These are phyloP conservation scores for Phainopepla nitens DNA, from an alignment of 2,113 vertebrate genomes.

Conservation along the genomic window DNA sequence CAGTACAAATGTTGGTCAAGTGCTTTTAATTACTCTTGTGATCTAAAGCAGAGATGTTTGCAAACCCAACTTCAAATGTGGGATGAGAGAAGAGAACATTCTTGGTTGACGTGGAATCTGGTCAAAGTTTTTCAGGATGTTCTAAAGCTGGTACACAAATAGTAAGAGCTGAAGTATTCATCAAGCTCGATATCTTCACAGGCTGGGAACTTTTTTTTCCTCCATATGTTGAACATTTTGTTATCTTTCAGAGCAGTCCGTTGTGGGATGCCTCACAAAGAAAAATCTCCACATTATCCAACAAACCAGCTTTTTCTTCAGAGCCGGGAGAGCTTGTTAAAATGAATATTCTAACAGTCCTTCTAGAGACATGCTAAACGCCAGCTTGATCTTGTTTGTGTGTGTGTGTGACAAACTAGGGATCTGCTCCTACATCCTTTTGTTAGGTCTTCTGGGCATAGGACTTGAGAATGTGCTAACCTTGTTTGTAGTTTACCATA, in stretches of 20 bases:
- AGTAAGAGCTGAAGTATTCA: not conserved
- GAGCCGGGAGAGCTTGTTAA: not conserved
- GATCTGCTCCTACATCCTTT: rapidly evolving
- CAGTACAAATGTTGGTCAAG: not conserved
- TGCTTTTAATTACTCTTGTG: not conserved
- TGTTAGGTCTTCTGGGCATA: not conserved
- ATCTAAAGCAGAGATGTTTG: not conserved
- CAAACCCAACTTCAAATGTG: not conserved
- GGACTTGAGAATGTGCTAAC: not conserved
- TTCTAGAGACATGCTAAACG: not conserved
- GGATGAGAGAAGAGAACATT: not conserved
- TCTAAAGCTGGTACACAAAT: not conserved
- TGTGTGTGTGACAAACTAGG: not conserved
- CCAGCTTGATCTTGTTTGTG: not conserved
- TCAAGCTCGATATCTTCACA: not conserved
- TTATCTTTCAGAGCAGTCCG: not conserved
- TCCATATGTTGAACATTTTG: not conserved
- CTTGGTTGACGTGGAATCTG: not conserved
- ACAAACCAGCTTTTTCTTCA: not conserved
- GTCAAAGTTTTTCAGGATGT: not conserved
- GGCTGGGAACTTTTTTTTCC: not conserved
- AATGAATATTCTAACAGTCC: not conserved
- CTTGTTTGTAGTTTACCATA: not conserved
- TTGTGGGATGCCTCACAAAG: not conserved
- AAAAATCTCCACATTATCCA: constrained; percentile 1